Percentiles rank a stretch among this genome's conserved stretches.
Evolutionary conservation across 1,140 invertebrate species (phyloP).

Genomic region (Platyscapa corneri): DNA sequence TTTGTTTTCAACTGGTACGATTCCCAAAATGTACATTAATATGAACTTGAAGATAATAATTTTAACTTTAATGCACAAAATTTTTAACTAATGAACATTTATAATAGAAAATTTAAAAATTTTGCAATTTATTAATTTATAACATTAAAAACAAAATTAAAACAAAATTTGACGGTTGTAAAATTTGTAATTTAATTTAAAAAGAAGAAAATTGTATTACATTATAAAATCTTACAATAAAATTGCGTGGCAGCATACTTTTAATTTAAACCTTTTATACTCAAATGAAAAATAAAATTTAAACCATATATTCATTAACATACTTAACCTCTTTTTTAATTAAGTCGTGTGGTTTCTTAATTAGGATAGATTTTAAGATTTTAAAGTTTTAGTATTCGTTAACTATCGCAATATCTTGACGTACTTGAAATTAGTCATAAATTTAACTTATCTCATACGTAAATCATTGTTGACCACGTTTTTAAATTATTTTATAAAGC

Average conservation of each 20-base stretch:
- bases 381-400: background rate
- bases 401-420: background rate
- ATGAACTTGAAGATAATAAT: background rate
- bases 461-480: background rate
- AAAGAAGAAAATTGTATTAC: too few species aligned
- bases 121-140: background rate
- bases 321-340: background rate
- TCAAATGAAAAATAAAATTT: too few species aligned
- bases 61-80: background rate
- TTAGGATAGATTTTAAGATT: background rate
- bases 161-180: background rate
- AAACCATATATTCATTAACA: background rate
- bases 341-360: background rate
- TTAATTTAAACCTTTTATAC: too few species aligned
- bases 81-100: too few species aligned
- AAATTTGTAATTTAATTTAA: too few species aligned
- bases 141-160: background rate
- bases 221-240: too few species aligned
- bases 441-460: background rate
- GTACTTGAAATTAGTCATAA: background rate
- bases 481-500: background rate
- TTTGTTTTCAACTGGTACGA: background rate
- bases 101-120: background rate
- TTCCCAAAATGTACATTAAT: background rate
- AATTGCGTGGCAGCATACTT: too few species aligned